These are phyloP conservation scores for Eulithis prunata DNA, from an alignment of 2,888 invertebrate species.

Conservation along the genomic window DNA sequence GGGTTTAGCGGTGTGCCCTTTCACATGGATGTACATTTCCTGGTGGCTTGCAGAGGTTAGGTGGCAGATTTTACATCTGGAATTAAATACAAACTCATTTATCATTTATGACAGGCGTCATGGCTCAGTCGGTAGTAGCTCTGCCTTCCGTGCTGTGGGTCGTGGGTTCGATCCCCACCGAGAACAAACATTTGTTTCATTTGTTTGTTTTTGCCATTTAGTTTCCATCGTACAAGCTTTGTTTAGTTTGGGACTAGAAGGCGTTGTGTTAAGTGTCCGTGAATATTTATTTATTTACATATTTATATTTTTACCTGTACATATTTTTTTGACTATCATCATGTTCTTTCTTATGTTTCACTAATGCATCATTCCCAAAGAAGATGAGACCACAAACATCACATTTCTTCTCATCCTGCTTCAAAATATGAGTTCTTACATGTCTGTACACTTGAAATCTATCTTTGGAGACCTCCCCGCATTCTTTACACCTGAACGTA, in stretches of 20 bases:
- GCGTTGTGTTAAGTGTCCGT: no score
- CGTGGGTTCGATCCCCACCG: no score
- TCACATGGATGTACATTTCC: conserved; percentile 84
- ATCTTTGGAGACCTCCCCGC: conserved; percentile 67
- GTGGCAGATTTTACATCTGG: conserved; percentile 86
- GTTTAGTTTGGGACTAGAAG: no score
- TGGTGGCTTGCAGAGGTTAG: conserved; percentile 81
- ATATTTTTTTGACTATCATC: conserved; percentile 51
- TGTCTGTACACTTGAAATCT: conserved; percentile 69
- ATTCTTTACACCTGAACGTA: conserved; percentile 72
- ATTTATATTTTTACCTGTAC: conserved; percentile 58
- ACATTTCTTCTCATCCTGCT: conserved; percentile 63
- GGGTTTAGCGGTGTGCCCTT: conserved; percentile 70
- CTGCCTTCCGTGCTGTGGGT: no score
- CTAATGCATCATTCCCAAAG: conserved; percentile 59
- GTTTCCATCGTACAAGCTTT: no score
- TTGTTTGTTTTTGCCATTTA: no score
- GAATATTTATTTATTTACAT: no score
- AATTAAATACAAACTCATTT: neutral
- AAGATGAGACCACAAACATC: conserved; percentile 71
- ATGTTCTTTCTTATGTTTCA: conserved; percentile 67
- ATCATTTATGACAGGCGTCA: no score
- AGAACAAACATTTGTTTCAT: no score
- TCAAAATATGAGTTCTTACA: conserved; percentile 68
- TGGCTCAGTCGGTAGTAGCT: no score